Evolutionary conservation across 2,797 vertebrate genomes (phyloP).

Genomic region (Myiothlypis coronata): DNA sequence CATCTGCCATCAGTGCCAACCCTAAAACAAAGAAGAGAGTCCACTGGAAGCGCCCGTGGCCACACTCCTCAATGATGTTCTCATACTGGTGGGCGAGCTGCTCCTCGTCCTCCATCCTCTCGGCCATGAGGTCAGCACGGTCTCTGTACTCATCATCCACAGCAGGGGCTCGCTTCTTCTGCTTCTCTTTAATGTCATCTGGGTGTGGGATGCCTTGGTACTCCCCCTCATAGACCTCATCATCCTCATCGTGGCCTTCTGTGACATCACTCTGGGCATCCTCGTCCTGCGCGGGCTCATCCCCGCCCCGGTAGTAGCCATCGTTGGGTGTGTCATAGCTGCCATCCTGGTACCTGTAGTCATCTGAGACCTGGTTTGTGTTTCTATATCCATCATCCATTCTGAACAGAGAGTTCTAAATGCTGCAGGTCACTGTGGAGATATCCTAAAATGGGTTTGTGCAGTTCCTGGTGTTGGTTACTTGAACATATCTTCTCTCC

Average conservation of each 20-base stretch:
- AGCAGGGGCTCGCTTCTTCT: constrained; percentile 79
- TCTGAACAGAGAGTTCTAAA: not conserved
- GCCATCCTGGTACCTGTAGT: constrained; percentile 79
- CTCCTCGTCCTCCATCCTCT: constrained; percentile 84
- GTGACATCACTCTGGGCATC: constrained; percentile 93
- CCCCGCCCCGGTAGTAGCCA: constrained; percentile 80
- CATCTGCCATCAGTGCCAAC: constrained; percentile 94
- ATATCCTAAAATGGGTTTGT: not conserved
- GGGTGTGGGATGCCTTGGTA: constrained; percentile 97
- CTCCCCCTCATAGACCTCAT: constrained; percentile 96
- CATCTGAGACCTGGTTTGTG: constrained; percentile 75
- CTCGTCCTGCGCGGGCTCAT: constrained; percentile 85
- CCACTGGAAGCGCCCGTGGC: constrained; percentile 97
- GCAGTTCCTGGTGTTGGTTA: not conserved
- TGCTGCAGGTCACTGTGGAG: not conserved
- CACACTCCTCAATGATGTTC: constrained; percentile 93
- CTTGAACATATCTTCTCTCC: not conserved
- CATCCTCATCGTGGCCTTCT: constrained; percentile 92
- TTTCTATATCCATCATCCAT: constrained; percentile 88
- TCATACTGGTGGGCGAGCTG: constrained; percentile 93
- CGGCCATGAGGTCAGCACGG: constrained; percentile 78
- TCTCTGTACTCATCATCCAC: constrained; percentile 80
- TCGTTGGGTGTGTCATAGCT: constrained; percentile 77
- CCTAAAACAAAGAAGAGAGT: constrained; percentile 90
- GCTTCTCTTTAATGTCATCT: constrained; percentile 87